Evolutionary conservation across 2,888 invertebrate genomes (phyloP).

Genomic region (Monoplex corrugatus): DNA sequence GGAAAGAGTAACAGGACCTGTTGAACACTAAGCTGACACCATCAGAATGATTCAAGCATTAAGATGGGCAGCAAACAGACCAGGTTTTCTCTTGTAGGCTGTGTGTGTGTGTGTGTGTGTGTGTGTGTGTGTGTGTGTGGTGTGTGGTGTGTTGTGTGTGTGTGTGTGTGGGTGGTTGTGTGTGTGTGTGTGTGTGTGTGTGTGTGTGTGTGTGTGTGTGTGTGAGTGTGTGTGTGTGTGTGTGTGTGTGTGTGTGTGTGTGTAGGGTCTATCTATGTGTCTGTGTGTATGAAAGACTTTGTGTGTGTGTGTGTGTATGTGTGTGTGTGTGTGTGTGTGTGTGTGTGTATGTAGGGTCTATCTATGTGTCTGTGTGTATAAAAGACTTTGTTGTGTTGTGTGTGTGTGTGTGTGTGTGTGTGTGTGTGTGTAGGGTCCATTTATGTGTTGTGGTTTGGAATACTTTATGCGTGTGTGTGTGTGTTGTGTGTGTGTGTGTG

Average conservation of each 20-base stretch:
- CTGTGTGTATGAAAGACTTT: background rate
- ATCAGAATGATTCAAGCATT: too few relatives aligned
- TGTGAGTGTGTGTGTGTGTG: too few relatives aligned
- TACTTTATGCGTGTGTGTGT: background rate
- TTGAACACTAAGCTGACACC: too few relatives aligned
- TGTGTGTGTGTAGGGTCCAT: background rate
- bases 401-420: background rate
- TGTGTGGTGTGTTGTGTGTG: accelerated
- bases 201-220: too few relatives aligned
- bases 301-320: background rate
- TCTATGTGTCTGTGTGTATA: background rate
- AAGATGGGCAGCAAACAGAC: too few relatives aligned
- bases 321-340: background rate
- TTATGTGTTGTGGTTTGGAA: too few relatives aligned
- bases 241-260: too few relatives aligned
- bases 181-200: too few relatives aligned
- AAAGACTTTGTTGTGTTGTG: too few relatives aligned
- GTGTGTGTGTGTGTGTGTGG: background rate
- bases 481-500: background rate
- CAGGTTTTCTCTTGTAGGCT: background rate
- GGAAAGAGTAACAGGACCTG: too few relatives aligned
- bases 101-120: background rate
- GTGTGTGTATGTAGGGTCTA: background rate
- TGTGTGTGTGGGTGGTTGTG: background rate
- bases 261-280: background rate